These are phyloP conservation scores for Brenthis daphne DNA, from an alignment of 2,888 invertebrate genomes.

Conservation along the genomic window DNA sequence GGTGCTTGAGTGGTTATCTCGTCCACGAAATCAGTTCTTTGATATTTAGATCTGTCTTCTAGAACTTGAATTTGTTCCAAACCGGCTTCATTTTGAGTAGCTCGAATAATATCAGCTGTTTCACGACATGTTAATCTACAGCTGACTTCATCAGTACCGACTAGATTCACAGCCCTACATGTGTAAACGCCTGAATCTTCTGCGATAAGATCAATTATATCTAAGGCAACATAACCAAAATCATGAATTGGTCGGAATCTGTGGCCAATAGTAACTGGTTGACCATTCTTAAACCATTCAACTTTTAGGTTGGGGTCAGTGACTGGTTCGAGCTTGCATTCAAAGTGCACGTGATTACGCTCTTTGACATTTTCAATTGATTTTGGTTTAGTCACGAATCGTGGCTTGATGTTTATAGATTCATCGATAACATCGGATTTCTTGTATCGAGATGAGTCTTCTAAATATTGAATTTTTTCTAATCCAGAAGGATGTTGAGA, in stretches of 20 bases:
- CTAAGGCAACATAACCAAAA: constrained; percentile 98
- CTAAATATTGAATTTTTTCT: constrained; percentile 95
- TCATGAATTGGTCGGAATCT: constrained; percentile 98
- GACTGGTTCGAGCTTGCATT: constrained; percentile 97
- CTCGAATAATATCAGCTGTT: constrained; percentile 90
- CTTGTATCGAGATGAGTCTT: constrained; percentile 93
- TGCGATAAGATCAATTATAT: constrained; percentile 96
- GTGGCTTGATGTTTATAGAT: constrained; percentile 90
- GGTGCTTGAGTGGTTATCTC: constrained; percentile 95
- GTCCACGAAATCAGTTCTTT: constrained; percentile 88
- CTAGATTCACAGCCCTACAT: constrained; percentile 94
- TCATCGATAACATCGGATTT: constrained; percentile 91
- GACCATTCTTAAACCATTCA: constrained; percentile 98
- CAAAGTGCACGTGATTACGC: constrained; percentile 97
- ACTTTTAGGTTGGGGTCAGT: constrained; percentile 98
- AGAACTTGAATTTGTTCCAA: constrained; percentile 94
- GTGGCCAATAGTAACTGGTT: constrained; percentile 96
- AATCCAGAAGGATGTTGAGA: constrained; percentile 95
- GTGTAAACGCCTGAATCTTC: constrained; percentile 98
- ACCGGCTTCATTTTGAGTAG: constrained; percentile 93
- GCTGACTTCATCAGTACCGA: constrained; percentile 93
- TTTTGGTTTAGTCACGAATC: constrained; percentile 93
- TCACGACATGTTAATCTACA: constrained; percentile 88
- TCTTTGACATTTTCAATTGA: constrained; percentile 92
- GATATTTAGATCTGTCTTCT: constrained; percentile 91